phyloP scores from a whole-genome alignment of 2,888 invertebrate species.

The Xanthia togata region DNA sequence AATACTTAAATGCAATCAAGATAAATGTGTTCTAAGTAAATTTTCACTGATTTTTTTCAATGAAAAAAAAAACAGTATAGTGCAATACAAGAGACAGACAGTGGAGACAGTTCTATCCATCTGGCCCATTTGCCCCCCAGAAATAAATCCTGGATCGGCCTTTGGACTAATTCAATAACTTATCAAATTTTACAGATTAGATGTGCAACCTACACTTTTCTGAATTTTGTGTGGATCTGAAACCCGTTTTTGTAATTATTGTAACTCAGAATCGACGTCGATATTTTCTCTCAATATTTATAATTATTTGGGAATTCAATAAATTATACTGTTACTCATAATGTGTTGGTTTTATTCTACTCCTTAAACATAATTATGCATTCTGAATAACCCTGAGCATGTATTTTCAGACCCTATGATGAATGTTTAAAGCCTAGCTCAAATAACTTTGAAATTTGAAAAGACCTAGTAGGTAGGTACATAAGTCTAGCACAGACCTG shows the following conservation, averaged over 20 bases:
- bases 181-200: slow-evolving; percentile 14
- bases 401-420: neutral
- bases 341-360: slow-evolving; percentile 69
- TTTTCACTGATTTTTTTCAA: no score
- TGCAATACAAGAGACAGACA: no score
- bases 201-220: slow-evolving; percentile 54
- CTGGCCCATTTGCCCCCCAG: no score
- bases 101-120: no score
- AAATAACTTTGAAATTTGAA: no score
- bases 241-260: slow-evolving; percentile 67
- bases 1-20: neutral
- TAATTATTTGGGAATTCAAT: slow-evolving; percentile 86
- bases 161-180: neutral
- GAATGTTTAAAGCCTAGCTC: neutral
- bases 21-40: neutral
- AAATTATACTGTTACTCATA: slow-evolving; percentile 89
- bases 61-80: no score
- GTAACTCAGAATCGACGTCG: slow-evolving; percentile 75
- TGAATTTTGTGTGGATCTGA: slow-evolving; percentile 26
- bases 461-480: no score
- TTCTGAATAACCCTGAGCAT: neutral
- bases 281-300: slow-evolving; percentile 88
- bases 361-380: neutral
- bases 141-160: no score
- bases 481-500: neutral